Evolutionary conservation across 2,797 vertebrate species (phyloP).

Genomic region (Alectoris magna): DNA sequence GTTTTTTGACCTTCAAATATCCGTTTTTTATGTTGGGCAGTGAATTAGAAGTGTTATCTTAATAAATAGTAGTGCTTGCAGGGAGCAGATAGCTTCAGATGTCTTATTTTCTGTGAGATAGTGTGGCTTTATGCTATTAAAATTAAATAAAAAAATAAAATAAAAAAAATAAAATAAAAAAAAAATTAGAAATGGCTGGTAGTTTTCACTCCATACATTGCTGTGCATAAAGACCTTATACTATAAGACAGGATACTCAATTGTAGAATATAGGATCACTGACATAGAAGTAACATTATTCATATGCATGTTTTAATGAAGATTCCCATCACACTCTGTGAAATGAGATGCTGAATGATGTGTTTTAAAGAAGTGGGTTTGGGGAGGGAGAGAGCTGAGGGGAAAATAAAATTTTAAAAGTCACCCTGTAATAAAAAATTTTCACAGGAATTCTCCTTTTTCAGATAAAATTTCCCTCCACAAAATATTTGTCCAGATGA

Average conservation of each 20-base stretch:
- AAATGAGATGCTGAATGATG: neutral
- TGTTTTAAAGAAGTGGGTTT: neutral
- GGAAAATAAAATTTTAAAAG: neutral
- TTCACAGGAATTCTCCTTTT: neutral
- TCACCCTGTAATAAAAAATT: neutral
- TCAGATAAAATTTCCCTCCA: neutral
- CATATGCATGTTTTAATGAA: neutral
- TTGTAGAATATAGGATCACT: neutral
- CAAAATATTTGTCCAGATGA: neutral
- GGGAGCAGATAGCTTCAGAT: neutral
- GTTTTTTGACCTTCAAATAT: conserved; percentile 52
- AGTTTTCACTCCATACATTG: neutral
- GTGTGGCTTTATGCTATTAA: neutral
- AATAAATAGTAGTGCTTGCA: conserved; percentile 21
- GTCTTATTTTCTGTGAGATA: neutral
- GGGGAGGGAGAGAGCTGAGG: neutral
- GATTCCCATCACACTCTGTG: neutral
- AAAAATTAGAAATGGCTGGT: neutral
- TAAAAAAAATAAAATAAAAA: too few species aligned
- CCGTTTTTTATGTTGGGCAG: neutral
- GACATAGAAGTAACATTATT: neutral
- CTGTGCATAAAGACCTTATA: neutral
- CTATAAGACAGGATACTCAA: neutral
- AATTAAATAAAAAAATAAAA: conserved; percentile 3
- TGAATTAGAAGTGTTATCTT: conserved; percentile 22